Evolutionary conservation across 53 echinoderm and acorn worm genomes (phyloP).

Genomic region (Patiria pectinifera): DNA sequence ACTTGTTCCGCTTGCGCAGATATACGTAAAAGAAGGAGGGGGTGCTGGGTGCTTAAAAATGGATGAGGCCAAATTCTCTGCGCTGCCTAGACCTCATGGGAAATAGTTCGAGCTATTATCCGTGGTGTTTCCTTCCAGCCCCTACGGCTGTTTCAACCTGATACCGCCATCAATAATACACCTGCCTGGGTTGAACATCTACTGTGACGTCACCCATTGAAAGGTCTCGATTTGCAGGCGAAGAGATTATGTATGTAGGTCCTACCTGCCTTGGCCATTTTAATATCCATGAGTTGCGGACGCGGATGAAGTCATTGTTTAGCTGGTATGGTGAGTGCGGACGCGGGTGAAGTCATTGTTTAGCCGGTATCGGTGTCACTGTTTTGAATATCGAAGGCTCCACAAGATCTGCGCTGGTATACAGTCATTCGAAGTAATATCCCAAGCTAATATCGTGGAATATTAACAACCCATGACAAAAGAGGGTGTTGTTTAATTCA

Average conservation of each 20-base stretch:
- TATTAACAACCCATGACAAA: too few relatives aligned
- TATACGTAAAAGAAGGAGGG: not conserved
- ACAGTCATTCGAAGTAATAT: too few relatives aligned
- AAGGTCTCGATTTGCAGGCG: not conserved
- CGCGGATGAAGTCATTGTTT: too few relatives aligned
- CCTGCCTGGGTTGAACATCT: not conserved
- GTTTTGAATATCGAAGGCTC: too few relatives aligned
- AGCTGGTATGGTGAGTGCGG: not conserved
- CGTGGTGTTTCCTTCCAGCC: not conserved
- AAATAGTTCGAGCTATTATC: slow-evolving; percentile 12
- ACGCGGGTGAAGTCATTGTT: too few relatives aligned
- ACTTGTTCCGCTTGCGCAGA: not conserved
- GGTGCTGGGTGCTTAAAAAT: slow-evolving; percentile 28
- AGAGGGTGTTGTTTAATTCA: too few relatives aligned
- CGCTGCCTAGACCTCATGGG: slow-evolving; percentile 14
- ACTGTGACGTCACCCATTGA: not conserved
- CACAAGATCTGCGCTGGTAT: too few relatives aligned
- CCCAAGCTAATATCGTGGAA: too few relatives aligned
- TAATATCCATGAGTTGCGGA: not conserved
- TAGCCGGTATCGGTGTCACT: too few relatives aligned
- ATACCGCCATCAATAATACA: not conserved
- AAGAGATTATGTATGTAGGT: not conserved
- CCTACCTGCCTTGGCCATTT: not conserved
- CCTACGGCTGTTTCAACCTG: slow-evolving; percentile 32
- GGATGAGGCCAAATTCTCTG: slow-evolving; percentile 28